Evolutionary conservation across 2,113 vertebrate species (phyloP).

Genomic region (Prochilodus magdalenae): DNA sequence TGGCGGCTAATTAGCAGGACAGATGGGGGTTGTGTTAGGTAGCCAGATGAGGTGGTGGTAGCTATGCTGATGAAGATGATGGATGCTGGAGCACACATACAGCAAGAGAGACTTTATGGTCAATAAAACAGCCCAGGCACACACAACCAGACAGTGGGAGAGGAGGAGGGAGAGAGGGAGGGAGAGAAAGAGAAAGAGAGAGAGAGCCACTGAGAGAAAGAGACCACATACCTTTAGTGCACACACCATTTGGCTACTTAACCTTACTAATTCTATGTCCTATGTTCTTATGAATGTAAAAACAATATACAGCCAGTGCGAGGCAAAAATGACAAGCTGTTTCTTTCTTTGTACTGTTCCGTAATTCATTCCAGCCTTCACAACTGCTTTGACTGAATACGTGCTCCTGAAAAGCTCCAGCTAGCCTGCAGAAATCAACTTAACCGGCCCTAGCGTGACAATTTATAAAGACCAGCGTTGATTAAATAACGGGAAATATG

Average conservation of each 20-base stretch:
- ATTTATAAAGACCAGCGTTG: constrained; percentile 9
- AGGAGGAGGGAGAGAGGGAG: background rate
- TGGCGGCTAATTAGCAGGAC: constrained; percentile 42
- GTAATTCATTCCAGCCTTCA: background rate
- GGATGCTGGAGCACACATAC: constrained; percentile 35
- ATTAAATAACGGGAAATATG: background rate
- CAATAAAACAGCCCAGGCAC: constrained; percentile 37
- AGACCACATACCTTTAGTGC: background rate
- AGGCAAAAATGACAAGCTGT: no score
- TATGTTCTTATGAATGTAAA: no score
- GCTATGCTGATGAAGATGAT: constrained; percentile 33
- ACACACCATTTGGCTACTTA: background rate
- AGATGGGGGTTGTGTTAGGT: background rate
- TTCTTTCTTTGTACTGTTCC: background rate
- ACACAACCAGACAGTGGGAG: constrained; percentile 7
- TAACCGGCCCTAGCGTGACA: background rate
- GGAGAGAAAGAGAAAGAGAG: no score
- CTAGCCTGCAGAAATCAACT: background rate
- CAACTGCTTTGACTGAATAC: background rate
- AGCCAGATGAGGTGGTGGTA: background rate
- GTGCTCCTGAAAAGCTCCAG: background rate
- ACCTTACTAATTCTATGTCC: no score
- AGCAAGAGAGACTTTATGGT: constrained; percentile 41
- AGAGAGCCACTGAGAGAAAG: background rate
- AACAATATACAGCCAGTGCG: no score